Percentiles rank a stretch among this genome's conserved stretches.
Conservation (phyloP, 2,113 vertebrate genomes). For the Rhinoptilus africanus region DNA sequence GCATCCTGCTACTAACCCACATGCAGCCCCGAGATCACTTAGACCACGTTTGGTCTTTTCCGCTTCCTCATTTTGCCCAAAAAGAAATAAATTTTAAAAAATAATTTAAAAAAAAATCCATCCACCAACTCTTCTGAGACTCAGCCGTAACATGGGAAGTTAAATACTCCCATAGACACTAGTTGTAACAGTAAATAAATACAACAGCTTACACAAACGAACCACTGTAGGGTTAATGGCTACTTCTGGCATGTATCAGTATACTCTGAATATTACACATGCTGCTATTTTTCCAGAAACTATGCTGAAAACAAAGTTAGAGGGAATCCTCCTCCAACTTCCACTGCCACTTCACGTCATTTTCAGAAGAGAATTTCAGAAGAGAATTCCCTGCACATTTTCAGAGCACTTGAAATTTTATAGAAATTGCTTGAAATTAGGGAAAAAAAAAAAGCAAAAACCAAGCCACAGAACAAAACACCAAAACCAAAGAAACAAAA, state of each 20-base stretch:
- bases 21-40: not conserved
- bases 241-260: fast-evolving
- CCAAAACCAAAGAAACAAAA: not conserved
- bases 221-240: fast-evolving
- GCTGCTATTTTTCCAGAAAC: not conserved
- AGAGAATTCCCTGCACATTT: not conserved
- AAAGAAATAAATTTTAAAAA: not conserved
- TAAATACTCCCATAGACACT: not conserved
- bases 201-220: not conserved
- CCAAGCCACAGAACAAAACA: too few relatives aligned
- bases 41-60: not conserved
- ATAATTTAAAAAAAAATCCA: not conserved
- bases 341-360: fast-evolving
- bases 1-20: too few relatives aligned
- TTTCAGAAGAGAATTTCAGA: not conserved
- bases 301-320: not conserved
- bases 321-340: not conserved
- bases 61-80: not conserved
- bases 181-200: not conserved
- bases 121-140: not conserved
- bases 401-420: not conserved
- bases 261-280: fast-evolving
- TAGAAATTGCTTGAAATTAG: not conserved
- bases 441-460: not conserved
- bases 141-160: fast-evolving